Conservation (phyloP, 2,797 vertebrate genomes). For the Danio kyathit region DNA sequence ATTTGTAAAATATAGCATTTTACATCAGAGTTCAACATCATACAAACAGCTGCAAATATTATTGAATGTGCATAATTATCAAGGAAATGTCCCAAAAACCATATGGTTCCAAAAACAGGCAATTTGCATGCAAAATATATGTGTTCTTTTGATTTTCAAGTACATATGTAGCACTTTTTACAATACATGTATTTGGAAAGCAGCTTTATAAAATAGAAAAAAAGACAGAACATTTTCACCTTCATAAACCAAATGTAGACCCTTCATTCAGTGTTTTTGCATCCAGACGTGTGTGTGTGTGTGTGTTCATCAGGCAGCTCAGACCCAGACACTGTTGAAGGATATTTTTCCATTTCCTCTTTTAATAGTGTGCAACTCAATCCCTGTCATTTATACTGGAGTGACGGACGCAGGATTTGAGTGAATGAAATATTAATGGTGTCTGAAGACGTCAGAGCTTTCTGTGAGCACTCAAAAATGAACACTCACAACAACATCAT, state of each 20-base stretch:
- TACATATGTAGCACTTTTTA: not conserved
- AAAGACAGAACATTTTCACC: not conserved
- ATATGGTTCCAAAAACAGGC: not conserved
- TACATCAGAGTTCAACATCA: too few relatives aligned
- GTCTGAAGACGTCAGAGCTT: conserved; percentile 26
- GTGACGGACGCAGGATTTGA: conserved; percentile 14
- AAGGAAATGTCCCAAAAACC: not conserved
- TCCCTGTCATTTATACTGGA: conserved; percentile 17
- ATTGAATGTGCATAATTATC: not conserved
- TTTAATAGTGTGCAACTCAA: conserved; percentile 28
- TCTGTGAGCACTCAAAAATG: not conserved
- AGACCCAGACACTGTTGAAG: conserved; percentile 20
- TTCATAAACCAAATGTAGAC: not conserved
- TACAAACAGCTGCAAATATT: not conserved
- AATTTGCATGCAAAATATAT: not conserved
- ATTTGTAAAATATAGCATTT: not conserved
- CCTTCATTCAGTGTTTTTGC: not conserved
- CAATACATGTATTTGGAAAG: not conserved
- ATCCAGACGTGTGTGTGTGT: not conserved
- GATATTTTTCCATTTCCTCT: conserved; percentile 5
- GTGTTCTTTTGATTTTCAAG: not conserved
- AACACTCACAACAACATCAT: not conserved
- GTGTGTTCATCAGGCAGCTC: not conserved
- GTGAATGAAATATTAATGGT: conserved; percentile 20
- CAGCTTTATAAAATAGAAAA: not conserved